phyloP scores from a whole-genome alignment of 1,140 invertebrate species.

The Tetramorium simillimum region DNA sequence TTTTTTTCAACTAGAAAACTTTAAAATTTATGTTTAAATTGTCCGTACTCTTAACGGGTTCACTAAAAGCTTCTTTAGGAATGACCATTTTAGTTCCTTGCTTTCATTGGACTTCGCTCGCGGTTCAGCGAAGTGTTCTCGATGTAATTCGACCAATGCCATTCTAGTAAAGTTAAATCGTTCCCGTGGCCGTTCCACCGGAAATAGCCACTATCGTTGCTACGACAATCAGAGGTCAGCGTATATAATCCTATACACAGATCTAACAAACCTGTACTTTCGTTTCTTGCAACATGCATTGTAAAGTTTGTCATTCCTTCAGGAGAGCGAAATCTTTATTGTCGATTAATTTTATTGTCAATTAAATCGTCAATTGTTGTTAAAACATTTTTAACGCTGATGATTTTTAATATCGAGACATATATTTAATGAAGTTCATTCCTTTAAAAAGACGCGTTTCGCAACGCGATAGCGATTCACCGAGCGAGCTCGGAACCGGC shows the following conservation, averaged over 20 bases:
- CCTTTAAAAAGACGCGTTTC: slow-evolving; percentile 44
- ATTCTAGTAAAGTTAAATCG: slow-evolving; percentile 72
- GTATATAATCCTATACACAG: slow-evolving; percentile 1
- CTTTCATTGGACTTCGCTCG: slow-evolving; percentile 34
- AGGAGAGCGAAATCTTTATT: background rate
- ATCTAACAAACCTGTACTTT: slow-evolving; percentile 46
- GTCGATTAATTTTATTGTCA: background rate
- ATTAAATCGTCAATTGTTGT: background rate
- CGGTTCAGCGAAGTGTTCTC: slow-evolving; percentile 65
- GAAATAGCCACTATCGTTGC: slow-evolving; percentile 43
- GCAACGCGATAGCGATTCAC: slow-evolving; percentile 43
- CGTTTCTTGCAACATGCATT: background rate
- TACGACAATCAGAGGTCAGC: slow-evolving; percentile 61
- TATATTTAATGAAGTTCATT: slow-evolving; percentile 45
- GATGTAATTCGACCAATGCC: slow-evolving; percentile 66
- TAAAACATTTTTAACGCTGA: background rate
- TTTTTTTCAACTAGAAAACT: slow-evolving; percentile 7
- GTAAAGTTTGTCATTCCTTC: background rate
- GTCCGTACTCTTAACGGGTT: slow-evolving; percentile 25
- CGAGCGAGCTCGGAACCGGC: slow-evolving; percentile 29
- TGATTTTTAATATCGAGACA: background rate
- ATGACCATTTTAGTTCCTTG: slow-evolving; percentile 33
- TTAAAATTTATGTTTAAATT: slow-evolving; percentile 23
- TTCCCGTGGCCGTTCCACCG: slow-evolving; percentile 56
- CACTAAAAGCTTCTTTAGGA: slow-evolving; percentile 39